Conservation (phyloP, 2,113 vertebrate species). For the Eudyptes chrysolophus region DNA sequence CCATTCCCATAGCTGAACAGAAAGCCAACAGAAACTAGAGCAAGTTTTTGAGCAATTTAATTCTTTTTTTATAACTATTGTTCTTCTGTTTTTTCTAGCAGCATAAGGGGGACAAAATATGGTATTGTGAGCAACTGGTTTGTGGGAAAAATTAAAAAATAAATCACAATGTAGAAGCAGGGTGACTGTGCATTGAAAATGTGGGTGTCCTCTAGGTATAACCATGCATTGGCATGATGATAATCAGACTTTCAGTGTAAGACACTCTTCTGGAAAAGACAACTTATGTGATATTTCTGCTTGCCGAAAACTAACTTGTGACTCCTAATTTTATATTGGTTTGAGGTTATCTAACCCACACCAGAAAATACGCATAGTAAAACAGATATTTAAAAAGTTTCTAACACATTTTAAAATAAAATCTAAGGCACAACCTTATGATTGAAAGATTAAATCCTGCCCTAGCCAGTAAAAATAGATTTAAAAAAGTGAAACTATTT, state of each 20-base stretch:
- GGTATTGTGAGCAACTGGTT: background rate
- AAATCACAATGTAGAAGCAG: background rate
- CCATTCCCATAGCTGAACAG: background rate
- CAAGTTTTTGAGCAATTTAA: background rate
- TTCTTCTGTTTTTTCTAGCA: background rate
- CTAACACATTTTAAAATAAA: constrained; percentile 66
- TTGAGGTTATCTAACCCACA: constrained; percentile 60
- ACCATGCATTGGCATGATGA: background rate
- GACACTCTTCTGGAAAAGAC: constrained; percentile 46
- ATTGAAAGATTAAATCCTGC: constrained; percentile 71
- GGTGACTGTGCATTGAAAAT: background rate
- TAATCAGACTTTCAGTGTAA: constrained; percentile 10
- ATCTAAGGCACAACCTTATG: constrained; percentile 68
- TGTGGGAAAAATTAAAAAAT: background rate
- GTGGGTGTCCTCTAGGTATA: background rate
- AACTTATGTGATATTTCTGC: constrained; percentile 58
- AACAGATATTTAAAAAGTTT: constrained; percentile 42
- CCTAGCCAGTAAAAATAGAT: constrained; percentile 75
- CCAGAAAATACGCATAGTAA: constrained; percentile 44
- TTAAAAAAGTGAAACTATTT: constrained; percentile 73
- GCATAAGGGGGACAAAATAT: background rate
- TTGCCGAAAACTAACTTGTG: background rate
- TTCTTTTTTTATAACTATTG: background rate
- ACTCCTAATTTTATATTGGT: constrained; percentile 40
- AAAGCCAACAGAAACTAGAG: background rate